A percentile compares a stretch with the other conserved stretches of the same genome.
Evolutionary conservation across 2,797 vertebrate species (phyloP).

Genomic region (Platyrinchus mystaceus): DNA sequence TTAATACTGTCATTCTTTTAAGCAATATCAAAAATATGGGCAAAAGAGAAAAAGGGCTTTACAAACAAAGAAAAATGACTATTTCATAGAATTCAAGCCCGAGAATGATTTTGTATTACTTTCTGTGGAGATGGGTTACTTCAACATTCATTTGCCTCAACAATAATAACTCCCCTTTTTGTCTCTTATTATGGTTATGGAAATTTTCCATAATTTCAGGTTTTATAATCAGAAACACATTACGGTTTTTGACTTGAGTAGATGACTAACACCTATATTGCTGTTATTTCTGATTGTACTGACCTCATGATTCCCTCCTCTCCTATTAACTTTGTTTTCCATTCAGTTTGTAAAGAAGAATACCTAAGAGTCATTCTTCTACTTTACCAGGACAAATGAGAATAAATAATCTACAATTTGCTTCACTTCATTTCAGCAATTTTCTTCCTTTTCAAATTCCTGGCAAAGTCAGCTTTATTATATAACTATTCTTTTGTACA

Average conservation of each 20-base stretch:
- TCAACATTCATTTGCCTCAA: not conserved
- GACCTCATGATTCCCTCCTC: not conserved
- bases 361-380: not conserved
- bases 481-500: not conserved
- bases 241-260: not conserved
- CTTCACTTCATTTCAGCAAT: not conserved
- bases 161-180: not conserved
- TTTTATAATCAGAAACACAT: not conserved
- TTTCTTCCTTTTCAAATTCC: not conserved
- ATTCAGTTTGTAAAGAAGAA: not conserved
- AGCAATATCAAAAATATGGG: not conserved
- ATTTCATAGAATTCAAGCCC: not conserved
- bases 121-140: not conserved
- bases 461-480: not conserved
- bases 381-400: not conserved
- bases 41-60: not conserved
- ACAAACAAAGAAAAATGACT: not conserved
- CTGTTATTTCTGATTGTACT: not conserved
- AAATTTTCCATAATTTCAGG: not conserved
- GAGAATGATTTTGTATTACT: not conserved
- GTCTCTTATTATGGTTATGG: not conserved
- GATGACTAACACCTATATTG: not conserved
- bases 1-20: not conserved
- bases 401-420: constrained; percentile 1
- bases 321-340: not conserved